Base-by-base conservation (phyloP, 2,888 invertebrate species). In the Platerodrilus igneus region DNA sequence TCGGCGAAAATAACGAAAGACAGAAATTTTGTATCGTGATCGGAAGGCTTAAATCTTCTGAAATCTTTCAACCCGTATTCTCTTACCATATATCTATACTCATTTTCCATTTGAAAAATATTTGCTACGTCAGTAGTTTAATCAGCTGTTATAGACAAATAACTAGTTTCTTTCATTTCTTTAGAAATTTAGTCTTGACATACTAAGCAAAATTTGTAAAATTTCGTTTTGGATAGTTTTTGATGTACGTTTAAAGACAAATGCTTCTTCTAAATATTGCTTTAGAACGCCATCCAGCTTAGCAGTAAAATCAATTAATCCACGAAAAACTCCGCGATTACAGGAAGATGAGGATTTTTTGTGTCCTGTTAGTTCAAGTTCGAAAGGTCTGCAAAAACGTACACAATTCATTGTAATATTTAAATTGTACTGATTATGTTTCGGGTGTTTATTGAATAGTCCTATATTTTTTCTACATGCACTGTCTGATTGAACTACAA, bases 201-300 rank as follows among this genome's bases (percentile, higher is more conserved):
- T 55, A 23, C 52, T 48, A 8, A 61, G 42, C 37, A 62, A 56
- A 16, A 52, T 58, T 9, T 61, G 48, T 16, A 62, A 40, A 4
- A 63, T 31, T 29, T 62, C 60, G n/a, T n/a, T n/a, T n/a, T n/a
- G n/a, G n/a, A n/a, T n/a, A n/a, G 40, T 59, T 60, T 56, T 58
- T 3, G 56, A 59, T n/a, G 48, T 47, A n/a, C 55, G 58, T 48
- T 57, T 56, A 46, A 62, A 62, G 10, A 53, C 53, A 8, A 51
- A 46, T 8, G 50, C 25, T 9, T 30, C 50, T 16, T 53, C 39
- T 26, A 62, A 34, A 37, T 55, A 57, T 20, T 50, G 42, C 34
- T 56, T 51, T 23, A 58, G 46, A 20, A 31, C 42, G 13, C 30
- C 34, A 41, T 62, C 56, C 4, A 60, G 29, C 21, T 52, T 50